Base-by-base conservation (phyloP, 1,140 invertebrate species). In the Trachymyrmex septentrionalis region DNA sequence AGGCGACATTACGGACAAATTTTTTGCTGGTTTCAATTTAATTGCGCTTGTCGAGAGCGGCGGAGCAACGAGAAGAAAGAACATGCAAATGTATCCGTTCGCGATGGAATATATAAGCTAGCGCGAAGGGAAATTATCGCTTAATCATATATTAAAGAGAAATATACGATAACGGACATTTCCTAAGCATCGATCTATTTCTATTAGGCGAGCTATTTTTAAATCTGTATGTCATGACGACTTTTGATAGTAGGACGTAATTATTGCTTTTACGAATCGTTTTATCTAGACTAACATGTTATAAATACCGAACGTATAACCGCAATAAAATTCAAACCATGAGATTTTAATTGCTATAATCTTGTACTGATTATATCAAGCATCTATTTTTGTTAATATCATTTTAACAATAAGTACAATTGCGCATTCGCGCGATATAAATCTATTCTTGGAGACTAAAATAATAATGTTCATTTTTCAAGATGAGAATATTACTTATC, bases 21-120 rank as follows among this genome's bases (percentile, higher is more conserved):
- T 84, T 82, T 82, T 75, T 73, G 38, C 55, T 24, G n/a, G 38
- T 50, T 73, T 84, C 80, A 61, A 59, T 73, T 84, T 84, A 84
- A 84, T 84, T 84, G 69, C 55, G 55, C 55, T 84, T 48, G 66
- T 50, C 66, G 38, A 24, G 24, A 30, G 24, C 24, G 16, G 38
- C 38, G 10, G 21, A n/a, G 34, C 48, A 21, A 24, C 6, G 64
- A n/a, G n/a, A n/a, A 82, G 30, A 38, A 69, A 66, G 27, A 61
- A 21, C 27, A 30, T 30, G 30, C 30, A 4, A 34, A n/a, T 5
- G 24, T 34, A 27, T n/a, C 27, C 10, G 38, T 19, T 44, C 16
- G 34, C 30, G 7, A 7, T 19, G 16, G 57, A 63, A 61, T 16
- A 27, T 21, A 64, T 50, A 50, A 78, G 9, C n/a, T 67, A 30